Conservation (phyloP, 2,888 invertebrate species). For the Cerceris ruficornis region DNA sequence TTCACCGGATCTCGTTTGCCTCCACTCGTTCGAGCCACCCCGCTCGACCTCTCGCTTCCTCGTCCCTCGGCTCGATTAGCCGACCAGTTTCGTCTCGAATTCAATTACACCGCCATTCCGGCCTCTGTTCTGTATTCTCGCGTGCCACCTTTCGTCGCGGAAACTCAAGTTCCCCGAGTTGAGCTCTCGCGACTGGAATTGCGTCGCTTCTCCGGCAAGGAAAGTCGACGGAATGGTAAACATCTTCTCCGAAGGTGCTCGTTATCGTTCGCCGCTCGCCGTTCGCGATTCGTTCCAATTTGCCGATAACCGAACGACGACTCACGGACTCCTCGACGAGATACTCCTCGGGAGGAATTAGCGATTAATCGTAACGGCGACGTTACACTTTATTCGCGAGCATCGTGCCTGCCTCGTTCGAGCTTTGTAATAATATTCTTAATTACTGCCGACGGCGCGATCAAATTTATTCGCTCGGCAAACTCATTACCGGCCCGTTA, state of each 20-base stretch:
- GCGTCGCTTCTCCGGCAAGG: too few species aligned
- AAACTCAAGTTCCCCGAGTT: background rate
- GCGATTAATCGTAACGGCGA: slow-evolving; percentile 6
- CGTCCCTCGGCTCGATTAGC: background rate
- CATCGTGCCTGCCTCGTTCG: slow-evolving; percentile 6
- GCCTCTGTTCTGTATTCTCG: slow-evolving; percentile 13
- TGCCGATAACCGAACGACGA: too few species aligned
- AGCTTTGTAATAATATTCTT: slow-evolving; percentile 57
- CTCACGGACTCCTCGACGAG: too few species aligned
- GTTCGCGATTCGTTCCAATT: too few species aligned
- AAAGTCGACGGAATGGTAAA: too few species aligned
- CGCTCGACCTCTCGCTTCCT: too few species aligned
- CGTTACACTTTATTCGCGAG: slow-evolving; percentile 20
- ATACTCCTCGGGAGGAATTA: too few species aligned
- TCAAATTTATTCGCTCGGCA: slow-evolving; percentile 59
- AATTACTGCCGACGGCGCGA: slow-evolving; percentile 53
- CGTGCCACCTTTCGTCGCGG: background rate
- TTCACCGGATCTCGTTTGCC: slow-evolving; percentile 70
- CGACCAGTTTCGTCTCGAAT: slow-evolving; percentile 50
- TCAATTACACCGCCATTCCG: slow-evolving; percentile 58
- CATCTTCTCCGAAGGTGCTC: too few species aligned
- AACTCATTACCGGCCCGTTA: slow-evolving; percentile 50
- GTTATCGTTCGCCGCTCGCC: too few species aligned
- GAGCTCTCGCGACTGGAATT: too few species aligned
- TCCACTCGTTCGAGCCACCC: slow-evolving; percentile 60